Conservation (phyloP, 1,140 invertebrate genomes). For the Habropoda laboriosa region DNA sequence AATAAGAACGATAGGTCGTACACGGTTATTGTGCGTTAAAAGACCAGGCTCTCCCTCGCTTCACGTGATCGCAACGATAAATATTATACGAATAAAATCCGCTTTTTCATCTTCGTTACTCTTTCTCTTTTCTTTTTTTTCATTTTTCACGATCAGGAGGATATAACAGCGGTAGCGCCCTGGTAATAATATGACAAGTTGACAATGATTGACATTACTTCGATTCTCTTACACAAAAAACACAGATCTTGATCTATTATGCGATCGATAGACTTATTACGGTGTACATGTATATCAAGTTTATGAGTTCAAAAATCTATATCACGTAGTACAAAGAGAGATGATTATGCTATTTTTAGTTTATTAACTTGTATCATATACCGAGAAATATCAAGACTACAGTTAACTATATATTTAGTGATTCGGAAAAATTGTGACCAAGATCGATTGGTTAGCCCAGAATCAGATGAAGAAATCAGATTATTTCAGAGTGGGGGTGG, state of each 20-base stretch:
- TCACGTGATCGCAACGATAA: slow-evolving; percentile 14
- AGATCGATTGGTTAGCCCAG: slow-evolving; percentile 59
- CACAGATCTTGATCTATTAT: slow-evolving; percentile 80
- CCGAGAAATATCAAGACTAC: slow-evolving; percentile 75
- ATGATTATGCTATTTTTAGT: slow-evolving; percentile 78
- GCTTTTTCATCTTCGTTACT: background rate
- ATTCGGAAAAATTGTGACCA: slow-evolving; percentile 69
- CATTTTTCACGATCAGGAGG: slow-evolving; percentile 26
- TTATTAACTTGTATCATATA: slow-evolving; percentile 74
- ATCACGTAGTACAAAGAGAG: slow-evolving; percentile 80
- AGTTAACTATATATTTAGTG: slow-evolving; percentile 69
- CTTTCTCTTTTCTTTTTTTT: background rate
- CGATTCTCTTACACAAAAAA: slow-evolving; percentile 75
- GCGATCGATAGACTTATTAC: slow-evolving; percentile 74
- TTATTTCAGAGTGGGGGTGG: slow-evolving; percentile 40
- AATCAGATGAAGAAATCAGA: slow-evolving; percentile 66
- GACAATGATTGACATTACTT: slow-evolving; percentile 69
- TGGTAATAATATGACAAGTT: slow-evolving; percentile 60
- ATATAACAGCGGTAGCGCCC: slow-evolving; percentile 59
- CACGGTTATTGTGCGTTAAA: background rate
- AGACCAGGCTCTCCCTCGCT: slow-evolving; percentile 21
- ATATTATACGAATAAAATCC: slow-evolving; percentile 19
- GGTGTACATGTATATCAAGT: slow-evolving; percentile 73
- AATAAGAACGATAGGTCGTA: background rate
- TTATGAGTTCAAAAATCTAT: slow-evolving; percentile 79